These are phyloP conservation scores for Zenarchopterus dispar DNA, from an alignment of 2,797 vertebrate species.

Conservation along the genomic window DNA sequence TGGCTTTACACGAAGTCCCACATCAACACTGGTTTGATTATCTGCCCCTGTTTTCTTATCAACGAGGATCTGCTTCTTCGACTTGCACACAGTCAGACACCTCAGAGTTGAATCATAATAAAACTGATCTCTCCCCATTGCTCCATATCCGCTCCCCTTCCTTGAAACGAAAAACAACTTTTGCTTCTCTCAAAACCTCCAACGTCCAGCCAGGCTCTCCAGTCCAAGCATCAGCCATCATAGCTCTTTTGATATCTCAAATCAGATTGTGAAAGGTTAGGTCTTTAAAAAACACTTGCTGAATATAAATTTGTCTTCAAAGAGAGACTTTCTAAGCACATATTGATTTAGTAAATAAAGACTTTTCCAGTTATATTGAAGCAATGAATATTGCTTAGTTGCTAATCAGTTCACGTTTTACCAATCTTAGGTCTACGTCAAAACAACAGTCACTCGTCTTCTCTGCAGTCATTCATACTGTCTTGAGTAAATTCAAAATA, in stretches of 20 bases:
- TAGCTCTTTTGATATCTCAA: slow-evolving; percentile 16
- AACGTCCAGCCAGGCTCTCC: slow-evolving; percentile 52
- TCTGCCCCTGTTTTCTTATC: slow-evolving; percentile 59
- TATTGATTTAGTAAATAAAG: neutral
- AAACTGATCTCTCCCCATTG: slow-evolving; percentile 54
- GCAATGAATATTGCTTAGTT: no score
- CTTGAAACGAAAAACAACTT: slow-evolving; percentile 33
- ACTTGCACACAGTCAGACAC: slow-evolving; percentile 29
- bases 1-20: slow-evolving; percentile 62
- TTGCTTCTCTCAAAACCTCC: slow-evolving; percentile 38
- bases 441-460: neutral
- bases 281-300: neutral
- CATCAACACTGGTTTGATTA: slow-evolving; percentile 71
- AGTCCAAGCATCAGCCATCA: slow-evolving; percentile 59
- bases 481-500: neutral
- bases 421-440: neutral
- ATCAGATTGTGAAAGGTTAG: neutral
- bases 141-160: slow-evolving; percentile 34
- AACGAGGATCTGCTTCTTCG: slow-evolving; percentile 28
- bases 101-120: slow-evolving; percentile 48
- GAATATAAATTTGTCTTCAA: slow-evolving; percentile 3
- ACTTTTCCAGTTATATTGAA: neutral
- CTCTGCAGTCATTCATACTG: neutral
- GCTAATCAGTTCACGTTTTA: neutral
- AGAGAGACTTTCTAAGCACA: slow-evolving; percentile 15